A percentile compares a stretch with the other conserved stretches of the same genome.
These are phyloP conservation scores for Mallotus villosus DNA, from an alignment of 2,797 vertebrate genomes.

Conservation along the genomic window DNA sequence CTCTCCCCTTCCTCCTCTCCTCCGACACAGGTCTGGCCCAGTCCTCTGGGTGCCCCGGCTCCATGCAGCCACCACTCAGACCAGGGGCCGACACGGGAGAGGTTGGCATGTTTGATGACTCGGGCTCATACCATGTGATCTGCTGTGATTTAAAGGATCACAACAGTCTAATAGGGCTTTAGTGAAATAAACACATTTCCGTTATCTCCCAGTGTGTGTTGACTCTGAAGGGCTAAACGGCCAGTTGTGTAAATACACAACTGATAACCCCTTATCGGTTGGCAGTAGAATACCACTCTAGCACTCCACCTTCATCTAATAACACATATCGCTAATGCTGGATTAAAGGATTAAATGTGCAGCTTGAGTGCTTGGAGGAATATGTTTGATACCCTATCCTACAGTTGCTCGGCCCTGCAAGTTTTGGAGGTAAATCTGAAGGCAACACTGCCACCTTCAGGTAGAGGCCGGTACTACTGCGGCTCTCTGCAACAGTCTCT, in stretches of 20 bases:
- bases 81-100: conserved; percentile 38
- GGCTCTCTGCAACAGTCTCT: conserved; percentile 16
- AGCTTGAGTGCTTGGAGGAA: conserved; percentile 52
- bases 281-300: conserved; percentile 35
- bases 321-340: conserved; percentile 55
- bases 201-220: conserved; percentile 63
- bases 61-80: not conserved
- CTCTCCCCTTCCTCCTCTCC: not conserved
- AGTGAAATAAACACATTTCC: conserved; percentile 65
- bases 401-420: conserved; percentile 1
- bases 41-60: not conserved
- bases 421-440: conserved; percentile 44
- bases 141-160: conserved; percentile 21
- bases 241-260: conserved; percentile 69
- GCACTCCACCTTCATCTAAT: conserved; percentile 35
- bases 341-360: conserved; percentile 67
- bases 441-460: conserved; percentile 74
- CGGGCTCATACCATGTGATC: conserved; percentile 29
- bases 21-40: not conserved
- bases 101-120: conserved; percentile 38
- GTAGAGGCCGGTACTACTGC: conserved; percentile 40
- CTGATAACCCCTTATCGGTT: conserved; percentile 66
- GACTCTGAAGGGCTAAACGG: conserved; percentile 59
- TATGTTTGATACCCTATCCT: conserved; percentile 50
- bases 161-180: conserved; percentile 54